These are phyloP conservation scores for cat (Felis catus) DNA, from an alignment of 2,113 vertebrate genomes.

Conservation along the genomic window F.catus_Fca126_mat1.0 CM031420.1:44779501-44780000, in stretches of 20 bases:
- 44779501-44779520: not conserved
- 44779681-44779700: not conserved
- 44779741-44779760: not conserved
- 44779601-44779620: not conserved
- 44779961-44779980: rapidly evolving
- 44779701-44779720: not conserved
- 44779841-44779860: not conserved
- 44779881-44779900: not conserved
- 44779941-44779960: not conserved
- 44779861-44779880: not conserved
- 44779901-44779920: not conserved
- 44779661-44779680: too few relatives aligned
- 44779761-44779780: not conserved
- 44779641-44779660: not conserved
- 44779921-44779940: not conserved
- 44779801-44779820: not conserved
- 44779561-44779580: not conserved
- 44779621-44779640: not conserved
- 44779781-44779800: not conserved
- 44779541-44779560: not conserved
- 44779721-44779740: not conserved
- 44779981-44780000: not conserved
- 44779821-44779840: not conserved
- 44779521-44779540: not conserved
- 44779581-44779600: not conserved